phyloP scores from a whole-genome alignment of 2,113 vertebrate genomes.

The Ptyas mucosa region DNA sequence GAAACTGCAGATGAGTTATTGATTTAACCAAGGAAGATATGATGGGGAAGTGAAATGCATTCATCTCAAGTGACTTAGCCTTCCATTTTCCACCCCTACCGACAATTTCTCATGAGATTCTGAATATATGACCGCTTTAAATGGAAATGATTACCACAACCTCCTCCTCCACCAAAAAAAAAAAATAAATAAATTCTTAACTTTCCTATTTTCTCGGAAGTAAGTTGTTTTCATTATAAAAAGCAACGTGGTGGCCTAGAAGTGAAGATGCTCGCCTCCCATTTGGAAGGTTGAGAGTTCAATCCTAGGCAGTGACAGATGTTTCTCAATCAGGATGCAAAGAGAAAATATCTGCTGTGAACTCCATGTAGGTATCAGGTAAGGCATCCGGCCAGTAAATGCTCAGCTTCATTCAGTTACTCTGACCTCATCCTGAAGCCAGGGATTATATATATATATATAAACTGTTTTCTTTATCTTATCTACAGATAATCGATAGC shows the following conservation, averaged over 20 bases:
- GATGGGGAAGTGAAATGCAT: not conserved
- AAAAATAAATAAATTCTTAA: not conserved
- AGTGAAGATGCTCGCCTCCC: not conserved
- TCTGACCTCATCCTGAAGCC: not conserved
- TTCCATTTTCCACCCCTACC: not conserved
- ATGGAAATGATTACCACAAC: slow-evolving; percentile 6
- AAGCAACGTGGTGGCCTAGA: not conserved
- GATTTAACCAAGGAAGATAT: not conserved
- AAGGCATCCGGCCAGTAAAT: not conserved
- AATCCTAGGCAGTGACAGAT: not conserved
- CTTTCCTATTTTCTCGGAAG: not conserved
- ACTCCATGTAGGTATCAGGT: not conserved
- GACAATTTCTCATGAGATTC: not conserved
- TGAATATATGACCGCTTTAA: slow-evolving; percentile 6
- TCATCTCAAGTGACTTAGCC: not conserved
- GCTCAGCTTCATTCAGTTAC: not conserved
- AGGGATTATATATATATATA: not conserved
- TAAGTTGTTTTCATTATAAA: slow-evolving; percentile 16
- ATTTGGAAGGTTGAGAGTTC: not conserved
- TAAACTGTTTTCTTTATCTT: not conserved
- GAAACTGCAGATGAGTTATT: slow-evolving; percentile 20
- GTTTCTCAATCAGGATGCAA: not conserved
- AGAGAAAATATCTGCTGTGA: not conserved
- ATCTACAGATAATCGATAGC: slow-evolving; percentile 4
- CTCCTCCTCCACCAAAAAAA: not conserved